Evolutionary conservation across 2,888 invertebrate species (phyloP), one percentile per base, ranked within the genome.

Genomic region (Oscheius myriophilus): DNA sequence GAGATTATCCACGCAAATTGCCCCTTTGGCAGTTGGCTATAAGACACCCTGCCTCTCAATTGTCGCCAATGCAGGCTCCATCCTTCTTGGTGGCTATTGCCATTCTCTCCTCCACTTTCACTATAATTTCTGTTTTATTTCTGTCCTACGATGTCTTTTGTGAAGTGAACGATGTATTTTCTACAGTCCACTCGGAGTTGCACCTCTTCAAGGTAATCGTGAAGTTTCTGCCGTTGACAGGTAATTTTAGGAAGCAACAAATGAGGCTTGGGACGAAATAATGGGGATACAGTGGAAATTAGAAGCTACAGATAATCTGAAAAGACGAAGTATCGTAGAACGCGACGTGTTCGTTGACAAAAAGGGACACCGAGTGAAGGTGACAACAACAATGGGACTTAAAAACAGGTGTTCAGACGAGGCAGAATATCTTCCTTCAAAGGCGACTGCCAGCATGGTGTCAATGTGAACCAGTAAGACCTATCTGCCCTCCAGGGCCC

Each of bases 401-500:
- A 33, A 33, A 33, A 33, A 33, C 33, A 33, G 33, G 33, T 33
- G 33, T 51, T 26, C n/a, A 65, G 54, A 46, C 65, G 25, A n/a
- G 54, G 3, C 65, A 65, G 53, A 65, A 65, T 54, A 43, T 65
- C 33, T 55, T 65, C 46, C 33, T 65, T 23, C 46, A 42, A n/a
- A n/a, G 25, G 18, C 12, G 33, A 18, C 54, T 75, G 1, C 75
- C 75, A 1, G 62, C 65, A 0, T 75, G 75, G 75, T 75, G 75
- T 57, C 69, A 70, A 33, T 75, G 75, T 46, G 75, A 75, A 42
- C 72, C 72, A 18, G 49, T 69, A 14, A 26, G 55, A 21, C 75
- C 75, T 12, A 66, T 49, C 41, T 75, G 75, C 51, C 75, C 72
- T 7, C 70, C 69, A 14, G 75, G 75, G 0, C 70, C 70, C 0